Percentiles rank a stretch among this genome's conserved stretches.
These are phyloP conservation scores for Crotalus helleri DNA, from an alignment of 2,113 vertebrate genomes.

Conservation along the genomic window DNA sequence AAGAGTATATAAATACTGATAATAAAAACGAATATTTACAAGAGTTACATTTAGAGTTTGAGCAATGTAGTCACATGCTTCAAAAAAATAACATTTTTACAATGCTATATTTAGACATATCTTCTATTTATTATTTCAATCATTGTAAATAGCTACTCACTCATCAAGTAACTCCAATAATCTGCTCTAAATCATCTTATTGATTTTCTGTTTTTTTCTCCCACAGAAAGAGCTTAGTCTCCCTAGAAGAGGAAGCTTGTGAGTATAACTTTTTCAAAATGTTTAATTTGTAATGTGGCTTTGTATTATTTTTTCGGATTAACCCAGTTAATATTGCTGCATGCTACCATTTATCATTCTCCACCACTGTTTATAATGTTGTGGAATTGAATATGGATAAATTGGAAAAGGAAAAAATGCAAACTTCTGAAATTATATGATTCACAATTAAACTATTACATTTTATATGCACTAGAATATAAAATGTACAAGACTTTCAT, in stretches of 20 bases:
- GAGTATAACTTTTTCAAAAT: constrained; percentile 69
- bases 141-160: not conserved
- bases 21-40: not conserved
- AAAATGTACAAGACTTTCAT: rapidly evolving
- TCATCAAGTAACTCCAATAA: not conserved
- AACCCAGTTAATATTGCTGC: constrained; percentile 20
- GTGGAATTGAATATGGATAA: not conserved
- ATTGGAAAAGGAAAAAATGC: not conserved
- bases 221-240: constrained; percentile 96
- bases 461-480: not conserved
- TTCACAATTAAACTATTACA: constrained; percentile 22
- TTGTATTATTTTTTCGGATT: not conserved
- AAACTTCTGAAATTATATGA: not conserved
- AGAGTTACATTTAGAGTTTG: rapidly evolving
- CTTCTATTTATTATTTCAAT: not conserved
- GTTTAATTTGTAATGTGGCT: not conserved
- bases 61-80: not conserved
- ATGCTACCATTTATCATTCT: not conserved
- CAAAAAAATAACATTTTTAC: not conserved
- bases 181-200: not conserved
- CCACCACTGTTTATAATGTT: not conserved
- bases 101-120: not conserved
- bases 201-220: constrained; percentile 32
- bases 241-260: constrained; percentile 98
- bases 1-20: not conserved